Conservation (phyloP, 2,113 vertebrate species). For the Hymenochirus boettgeri region DNA sequence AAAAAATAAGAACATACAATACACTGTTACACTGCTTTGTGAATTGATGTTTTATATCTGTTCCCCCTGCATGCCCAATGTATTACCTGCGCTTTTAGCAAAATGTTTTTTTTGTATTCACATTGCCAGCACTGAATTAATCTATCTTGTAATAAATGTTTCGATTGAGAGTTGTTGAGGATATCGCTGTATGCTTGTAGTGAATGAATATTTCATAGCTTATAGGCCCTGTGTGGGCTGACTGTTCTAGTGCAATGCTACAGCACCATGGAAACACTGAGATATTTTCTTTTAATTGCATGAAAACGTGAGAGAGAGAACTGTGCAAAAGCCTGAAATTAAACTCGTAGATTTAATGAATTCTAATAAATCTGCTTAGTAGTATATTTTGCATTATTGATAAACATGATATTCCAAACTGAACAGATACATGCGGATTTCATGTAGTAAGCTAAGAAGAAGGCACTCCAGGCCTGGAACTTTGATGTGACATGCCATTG, state of each 20-base stretch:
- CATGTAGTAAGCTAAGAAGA: too few relatives aligned
- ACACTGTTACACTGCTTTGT: too few relatives aligned
- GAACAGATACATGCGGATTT: too few relatives aligned
- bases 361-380: slow-evolving; percentile 47
- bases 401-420: slow-evolving; percentile 20
- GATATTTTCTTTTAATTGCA: slow-evolving; percentile 62
- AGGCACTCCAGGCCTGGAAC: too few relatives aligned
- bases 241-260: slow-evolving; percentile 58
- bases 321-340: slow-evolving; percentile 54
- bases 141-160: slow-evolving; percentile 51
- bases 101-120: background rate
- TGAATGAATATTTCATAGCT: slow-evolving; percentile 63
- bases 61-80: too few relatives aligned
- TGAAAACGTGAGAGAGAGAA: slow-evolving; percentile 66
- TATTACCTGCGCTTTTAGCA: background rate
- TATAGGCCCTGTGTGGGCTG: slow-evolving; percentile 63
- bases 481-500: too few relatives aligned
- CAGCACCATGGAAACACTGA: slow-evolving; percentile 68
- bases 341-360: slow-evolving; percentile 50
- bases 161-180: slow-evolving; percentile 43
- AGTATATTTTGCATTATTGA: slow-evolving; percentile 44
- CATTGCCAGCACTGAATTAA: slow-evolving; percentile 46
- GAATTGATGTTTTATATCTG: too few relatives aligned
- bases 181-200: slow-evolving; percentile 48
- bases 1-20: too few relatives aligned